Percentiles rank a stretch among this genome's conserved stretches.
These are phyloP conservation scores for Elmis aenea DNA, from an alignment of 2,888 invertebrate genomes.

Conservation along the genomic window DNA sequence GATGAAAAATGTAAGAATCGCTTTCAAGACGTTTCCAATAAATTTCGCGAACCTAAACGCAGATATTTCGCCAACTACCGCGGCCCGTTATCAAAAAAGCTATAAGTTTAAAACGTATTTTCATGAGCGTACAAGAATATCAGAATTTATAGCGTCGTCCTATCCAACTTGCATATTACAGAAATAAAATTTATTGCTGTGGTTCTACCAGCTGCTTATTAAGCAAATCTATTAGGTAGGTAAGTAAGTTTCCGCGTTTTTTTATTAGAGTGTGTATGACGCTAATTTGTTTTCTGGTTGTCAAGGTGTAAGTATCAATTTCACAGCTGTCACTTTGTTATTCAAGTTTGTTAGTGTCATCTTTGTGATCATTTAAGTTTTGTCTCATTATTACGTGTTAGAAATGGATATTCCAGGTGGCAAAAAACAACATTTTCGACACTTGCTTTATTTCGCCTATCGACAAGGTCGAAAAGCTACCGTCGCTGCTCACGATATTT, in stretches of 20 bases:
- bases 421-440: conserved; percentile 19
- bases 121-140: conserved; percentile 30
- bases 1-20: conserved; percentile 11
- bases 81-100: conserved; percentile 27
- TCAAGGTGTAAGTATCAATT: too few relatives aligned
- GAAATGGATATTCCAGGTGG: conserved; percentile 4
- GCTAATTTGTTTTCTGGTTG: too few relatives aligned
- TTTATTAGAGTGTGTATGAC: too few relatives aligned
- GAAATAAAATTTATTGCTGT: conserved; percentile 29
- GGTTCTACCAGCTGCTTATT: conserved; percentile 14
- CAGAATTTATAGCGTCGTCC: conserved; percentile 30
- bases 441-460: conserved; percentile 16
- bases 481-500: conserved; percentile 16
- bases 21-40: conserved; percentile 8
- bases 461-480: conserved; percentile 14
- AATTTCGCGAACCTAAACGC: conserved; percentile 10
- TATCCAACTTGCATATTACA: conserved; percentile 28
- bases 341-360: too few relatives aligned
- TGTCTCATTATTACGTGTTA: not conserved
- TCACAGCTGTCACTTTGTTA: too few relatives aligned
- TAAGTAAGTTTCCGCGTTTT: too few relatives aligned
- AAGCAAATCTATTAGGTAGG: too few relatives aligned
- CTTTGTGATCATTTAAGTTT: too few relatives aligned
- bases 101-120: conserved; percentile 32
- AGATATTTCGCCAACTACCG: conserved; percentile 15